Percentiles rank a stretch among this genome's conserved stretches.
Conservation (phyloP, 2,888 invertebrate genomes). For the Andrena hattorfiana region DNA sequence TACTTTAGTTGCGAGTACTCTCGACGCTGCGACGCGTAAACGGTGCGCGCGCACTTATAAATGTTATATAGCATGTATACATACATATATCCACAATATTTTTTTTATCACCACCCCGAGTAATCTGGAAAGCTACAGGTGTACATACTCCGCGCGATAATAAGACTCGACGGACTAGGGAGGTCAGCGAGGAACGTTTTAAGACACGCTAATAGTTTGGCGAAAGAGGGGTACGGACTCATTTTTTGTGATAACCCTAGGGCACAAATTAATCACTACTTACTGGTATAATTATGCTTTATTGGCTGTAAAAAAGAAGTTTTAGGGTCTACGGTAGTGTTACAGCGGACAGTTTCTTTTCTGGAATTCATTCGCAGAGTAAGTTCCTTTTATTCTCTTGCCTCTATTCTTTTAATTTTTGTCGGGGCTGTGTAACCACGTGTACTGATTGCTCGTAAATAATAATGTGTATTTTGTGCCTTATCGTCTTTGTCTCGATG, state of each 20-base stretch:
- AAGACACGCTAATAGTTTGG: constrained; percentile 8
- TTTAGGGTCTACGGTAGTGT: neutral
- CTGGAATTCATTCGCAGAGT: constrained; percentile 29
- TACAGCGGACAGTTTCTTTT: neutral
- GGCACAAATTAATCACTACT: constrained; percentile 66
- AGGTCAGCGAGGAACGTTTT: constrained; percentile 30
- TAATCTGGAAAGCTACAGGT: constrained; percentile 42
- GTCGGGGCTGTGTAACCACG: constrained; percentile 68
- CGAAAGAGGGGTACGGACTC: constrained; percentile 43
- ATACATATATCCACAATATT: constrained; percentile 46
- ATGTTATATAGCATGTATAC: constrained; percentile 14
- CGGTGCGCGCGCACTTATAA: constrained; percentile 46
- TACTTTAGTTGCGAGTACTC: constrained; percentile 8
- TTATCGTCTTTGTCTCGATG: constrained; percentile 64
- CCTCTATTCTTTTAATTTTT: constrained; percentile 62
- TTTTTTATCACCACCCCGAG: constrained; percentile 55
- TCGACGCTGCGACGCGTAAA: neutral
- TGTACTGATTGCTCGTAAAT: constrained; percentile 58
- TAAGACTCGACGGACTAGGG: constrained; percentile 33
- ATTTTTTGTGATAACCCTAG: constrained; percentile 70
- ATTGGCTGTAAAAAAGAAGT: constrained; percentile 7
- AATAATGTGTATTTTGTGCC: constrained; percentile 73
- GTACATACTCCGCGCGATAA: constrained; percentile 46
- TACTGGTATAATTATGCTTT: constrained; percentile 52
- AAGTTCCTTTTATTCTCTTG: constrained; percentile 65